A percentile compares a stretch with the other conserved stretches of the same genome.
Evolutionary conservation across 2,113 vertebrate species (phyloP).

Genomic region (Corythoichthys haematopterus): DNA sequence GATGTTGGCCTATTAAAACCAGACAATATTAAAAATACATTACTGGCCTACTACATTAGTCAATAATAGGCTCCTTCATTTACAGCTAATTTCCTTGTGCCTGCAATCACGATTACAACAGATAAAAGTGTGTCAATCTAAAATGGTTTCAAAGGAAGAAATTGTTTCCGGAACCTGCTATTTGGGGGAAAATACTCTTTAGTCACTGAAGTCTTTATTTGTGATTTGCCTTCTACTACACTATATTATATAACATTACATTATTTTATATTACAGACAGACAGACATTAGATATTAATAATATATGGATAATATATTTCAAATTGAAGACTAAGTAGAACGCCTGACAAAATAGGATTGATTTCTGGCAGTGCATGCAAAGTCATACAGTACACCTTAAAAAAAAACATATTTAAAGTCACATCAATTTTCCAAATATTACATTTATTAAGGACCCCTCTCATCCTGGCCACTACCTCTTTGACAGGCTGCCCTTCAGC

Average conservation of each 20-base stretch:
- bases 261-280: not conserved
- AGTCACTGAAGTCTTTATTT: not conserved
- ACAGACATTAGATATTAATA: no score
- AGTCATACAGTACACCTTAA: not conserved
- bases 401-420: not conserved
- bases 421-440: not conserved
- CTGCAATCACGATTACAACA: not conserved
- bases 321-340: not conserved
- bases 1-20: conserved; percentile 71
- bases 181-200: no score
- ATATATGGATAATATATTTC: no score
- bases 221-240: not conserved
- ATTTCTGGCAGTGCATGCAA: not conserved
- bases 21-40: conserved; percentile 5
- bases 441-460: not conserved
- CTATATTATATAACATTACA: not conserved
- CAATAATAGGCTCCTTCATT: not conserved
- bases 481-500: no score
- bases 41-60: not conserved
- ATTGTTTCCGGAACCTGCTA: not conserved
- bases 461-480: no score
- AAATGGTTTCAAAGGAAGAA: not conserved
- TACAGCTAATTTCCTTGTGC: not conserved
- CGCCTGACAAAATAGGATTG: not conserved
- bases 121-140: not conserved